phyloP scores from a whole-genome alignment of 2,797 vertebrate species.

The Galagoides demidoff region DNA sequence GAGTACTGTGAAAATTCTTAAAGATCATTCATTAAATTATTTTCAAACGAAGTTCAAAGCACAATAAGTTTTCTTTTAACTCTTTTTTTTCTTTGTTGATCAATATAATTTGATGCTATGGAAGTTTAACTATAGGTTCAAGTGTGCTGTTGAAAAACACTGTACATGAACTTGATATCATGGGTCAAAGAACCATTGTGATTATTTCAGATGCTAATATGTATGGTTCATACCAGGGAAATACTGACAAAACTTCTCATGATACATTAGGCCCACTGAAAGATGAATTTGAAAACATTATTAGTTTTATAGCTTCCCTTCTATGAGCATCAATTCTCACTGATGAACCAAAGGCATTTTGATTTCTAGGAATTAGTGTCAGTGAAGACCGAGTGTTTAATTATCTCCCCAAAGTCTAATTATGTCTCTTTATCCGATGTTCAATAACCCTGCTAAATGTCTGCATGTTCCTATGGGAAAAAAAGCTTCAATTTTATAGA shows the following conservation, averaged over 20 bases:
- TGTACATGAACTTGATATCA: too few species aligned
- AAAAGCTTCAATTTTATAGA: background rate
- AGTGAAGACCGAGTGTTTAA: background rate
- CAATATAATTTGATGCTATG: too few species aligned
- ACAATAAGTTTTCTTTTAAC: too few species aligned
- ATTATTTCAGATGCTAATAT: background rate
- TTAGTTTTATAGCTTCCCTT: background rate
- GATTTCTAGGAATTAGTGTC: background rate
- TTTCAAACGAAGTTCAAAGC: too few species aligned
- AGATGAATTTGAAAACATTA: background rate
- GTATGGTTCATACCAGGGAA: background rate
- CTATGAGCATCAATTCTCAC: background rate
- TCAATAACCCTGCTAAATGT: background rate
- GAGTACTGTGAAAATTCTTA: too few species aligned
- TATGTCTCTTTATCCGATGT: background rate
- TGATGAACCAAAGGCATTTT: background rate
- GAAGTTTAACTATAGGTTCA: too few species aligned
- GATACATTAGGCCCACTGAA: background rate
- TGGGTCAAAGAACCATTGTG: background rate
- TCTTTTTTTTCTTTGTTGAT: too few species aligned
- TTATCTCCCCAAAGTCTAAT: background rate
- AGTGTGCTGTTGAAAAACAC: too few species aligned
- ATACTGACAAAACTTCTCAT: background rate
- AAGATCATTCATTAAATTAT: too few species aligned
- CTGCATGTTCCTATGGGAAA: background rate